Conservation (phyloP, 2,888 invertebrate species). For the Bombylius major region DNA sequence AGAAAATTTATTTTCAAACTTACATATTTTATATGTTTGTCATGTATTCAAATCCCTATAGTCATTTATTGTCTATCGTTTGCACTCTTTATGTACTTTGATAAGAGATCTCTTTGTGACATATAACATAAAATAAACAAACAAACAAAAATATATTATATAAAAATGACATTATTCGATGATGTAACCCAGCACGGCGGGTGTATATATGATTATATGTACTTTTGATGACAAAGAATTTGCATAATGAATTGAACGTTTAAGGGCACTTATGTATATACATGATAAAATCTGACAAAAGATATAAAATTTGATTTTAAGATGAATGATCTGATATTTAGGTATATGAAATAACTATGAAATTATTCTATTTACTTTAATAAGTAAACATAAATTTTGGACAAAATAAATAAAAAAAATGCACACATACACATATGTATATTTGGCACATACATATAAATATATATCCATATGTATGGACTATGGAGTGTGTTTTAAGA, state of each 20-base stretch:
- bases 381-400: too few species aligned
- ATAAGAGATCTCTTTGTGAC: neutral
- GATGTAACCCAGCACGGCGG: too few species aligned
- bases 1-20: neutral
- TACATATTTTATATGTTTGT: neutral
- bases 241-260: conserved; percentile 3
- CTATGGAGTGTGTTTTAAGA: too few species aligned
- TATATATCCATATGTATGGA: too few species aligned
- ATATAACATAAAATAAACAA: neutral
- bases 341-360: too few species aligned
- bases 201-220: too few species aligned
- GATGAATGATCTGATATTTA: too few species aligned
- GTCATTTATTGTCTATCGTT: neutral
- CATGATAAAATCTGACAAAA: neutral
- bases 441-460: too few species aligned
- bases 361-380: too few species aligned
- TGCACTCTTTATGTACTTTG: neutral
- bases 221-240: neutral
- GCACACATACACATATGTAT: too few species aligned
- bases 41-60: neutral
- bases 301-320: neutral
- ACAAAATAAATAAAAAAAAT: too few species aligned
- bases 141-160: neutral
- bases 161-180: too few species aligned
- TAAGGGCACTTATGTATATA: neutral